These are phyloP conservation scores for Caenorhabditis remanei DNA, from an alignment of 1,140 invertebrate species.

Conservation along the genomic window DNA sequence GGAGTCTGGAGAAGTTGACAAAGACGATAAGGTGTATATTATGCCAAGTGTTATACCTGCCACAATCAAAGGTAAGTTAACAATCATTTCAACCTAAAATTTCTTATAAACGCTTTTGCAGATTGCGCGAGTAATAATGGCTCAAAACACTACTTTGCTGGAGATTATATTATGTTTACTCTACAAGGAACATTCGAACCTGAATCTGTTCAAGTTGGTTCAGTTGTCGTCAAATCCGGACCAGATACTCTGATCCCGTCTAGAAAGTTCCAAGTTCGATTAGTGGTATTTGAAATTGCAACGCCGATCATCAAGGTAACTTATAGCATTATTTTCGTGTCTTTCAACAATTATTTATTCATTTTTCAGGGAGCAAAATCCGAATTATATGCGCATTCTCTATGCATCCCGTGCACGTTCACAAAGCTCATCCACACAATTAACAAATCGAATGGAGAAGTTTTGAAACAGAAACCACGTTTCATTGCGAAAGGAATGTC, in stretches of 20 bases:
- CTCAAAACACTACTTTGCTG: slow-evolving; percentile 86
- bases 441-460: slow-evolving; percentile 71
- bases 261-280: slow-evolving; percentile 87
- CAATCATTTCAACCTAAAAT: background rate
- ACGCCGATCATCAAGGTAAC: slow-evolving; percentile 88
- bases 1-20: slow-evolving; percentile 89
- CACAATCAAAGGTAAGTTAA: slow-evolving; percentile 82
- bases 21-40: slow-evolving; percentile 89
- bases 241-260: slow-evolving; percentile 85
- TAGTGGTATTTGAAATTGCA: slow-evolving; percentile 92
- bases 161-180: slow-evolving; percentile 89
- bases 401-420: slow-evolving; percentile 87
- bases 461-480: slow-evolving; percentile 71
- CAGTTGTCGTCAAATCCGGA: slow-evolving; percentile 74
- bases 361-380: slow-evolving; percentile 82
- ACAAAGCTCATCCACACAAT: slow-evolving; percentile 84
- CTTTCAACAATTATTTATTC: background rate
- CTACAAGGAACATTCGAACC: slow-evolving; percentile 83
- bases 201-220: slow-evolving; percentile 87
- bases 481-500: slow-evolving; percentile 66
- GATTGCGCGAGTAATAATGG: slow-evolving; percentile 56
- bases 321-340: background rate
- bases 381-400: slow-evolving; percentile 73
- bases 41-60: slow-evolving; percentile 88
- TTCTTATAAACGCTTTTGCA: background rate